Conservation (phyloP, 2,888 invertebrate species). For the Hemaris fuciformis region DNA sequence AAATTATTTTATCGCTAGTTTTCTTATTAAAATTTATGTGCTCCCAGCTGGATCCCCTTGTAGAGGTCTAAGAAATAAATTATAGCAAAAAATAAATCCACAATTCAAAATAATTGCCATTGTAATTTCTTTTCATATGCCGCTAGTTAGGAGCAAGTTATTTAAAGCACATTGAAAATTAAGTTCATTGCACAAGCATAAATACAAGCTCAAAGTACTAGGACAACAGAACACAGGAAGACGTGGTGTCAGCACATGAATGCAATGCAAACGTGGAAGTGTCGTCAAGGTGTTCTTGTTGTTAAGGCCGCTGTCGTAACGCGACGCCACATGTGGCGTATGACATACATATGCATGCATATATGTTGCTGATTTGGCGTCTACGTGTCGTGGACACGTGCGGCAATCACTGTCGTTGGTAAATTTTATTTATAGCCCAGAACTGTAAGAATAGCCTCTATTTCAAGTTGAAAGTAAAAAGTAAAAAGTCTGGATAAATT, state of each 20-base stretch:
- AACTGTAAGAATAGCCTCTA: background rate
- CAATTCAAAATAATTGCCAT: too few species aligned
- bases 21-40: too few species aligned
- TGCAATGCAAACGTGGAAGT: constrained; percentile 29
- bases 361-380: background rate
- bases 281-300: constrained; percentile 36
- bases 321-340: background rate
- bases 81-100: too few species aligned
- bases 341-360: background rate
- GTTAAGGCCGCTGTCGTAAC: constrained; percentile 28
- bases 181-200: too few species aligned
- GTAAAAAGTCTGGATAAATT: too few species aligned
- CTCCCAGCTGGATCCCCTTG: too few species aligned
- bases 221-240: constrained; percentile 26
- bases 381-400: background rate
- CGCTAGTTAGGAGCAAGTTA: too few species aligned
- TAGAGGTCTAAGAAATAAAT: too few species aligned
- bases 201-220: constrained; percentile 17
- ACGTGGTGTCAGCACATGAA: constrained; percentile 22
- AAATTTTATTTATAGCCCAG: background rate
- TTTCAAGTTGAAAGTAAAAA: background rate
- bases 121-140: too few species aligned
- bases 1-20: too few species aligned
- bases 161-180: background rate
- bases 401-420: background rate